phyloP scores from a whole-genome alignment of 2,797 vertebrate genomes.

The Anisognathus igniventris region DNA sequence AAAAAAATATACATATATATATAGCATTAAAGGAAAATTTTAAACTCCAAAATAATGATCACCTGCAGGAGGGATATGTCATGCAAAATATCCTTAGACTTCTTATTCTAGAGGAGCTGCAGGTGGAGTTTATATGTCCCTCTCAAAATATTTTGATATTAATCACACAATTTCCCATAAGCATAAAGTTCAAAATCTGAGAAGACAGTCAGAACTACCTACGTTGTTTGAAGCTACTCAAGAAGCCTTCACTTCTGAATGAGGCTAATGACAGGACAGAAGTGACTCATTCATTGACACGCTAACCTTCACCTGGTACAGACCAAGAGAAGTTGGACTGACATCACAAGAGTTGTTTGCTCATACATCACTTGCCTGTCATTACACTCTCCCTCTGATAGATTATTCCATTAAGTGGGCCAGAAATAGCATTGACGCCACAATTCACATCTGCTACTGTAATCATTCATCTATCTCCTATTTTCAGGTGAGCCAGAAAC shows the following conservation, averaged over 20 bases:
- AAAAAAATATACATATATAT: not conserved
- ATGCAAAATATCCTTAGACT: not conserved
- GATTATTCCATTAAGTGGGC: constrained; percentile 37
- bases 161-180: not conserved
- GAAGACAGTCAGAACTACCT: not conserved
- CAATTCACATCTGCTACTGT: constrained; percentile 26
- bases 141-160: not conserved
- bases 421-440: constrained; percentile 40
- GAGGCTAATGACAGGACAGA: not conserved
- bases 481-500: not conserved
- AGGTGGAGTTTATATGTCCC: fast-evolving
- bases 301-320: not conserved
- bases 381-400: not conserved
- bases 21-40: not conserved
- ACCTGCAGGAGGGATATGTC: not conserved
- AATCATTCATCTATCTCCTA: not conserved
- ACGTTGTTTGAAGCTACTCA: not conserved
- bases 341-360: constrained; percentile 22
- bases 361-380: constrained; percentile 7
- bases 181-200: not conserved
- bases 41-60: not conserved
- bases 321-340: not conserved
- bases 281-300: not conserved
- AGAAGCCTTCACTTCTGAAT: not conserved
- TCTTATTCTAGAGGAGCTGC: not conserved